Evolutionary conservation across 1,140 invertebrate genomes (phyloP), one percentile per base, ranked within the genome.

Genomic region (Cecropterus lyciades): DNA sequence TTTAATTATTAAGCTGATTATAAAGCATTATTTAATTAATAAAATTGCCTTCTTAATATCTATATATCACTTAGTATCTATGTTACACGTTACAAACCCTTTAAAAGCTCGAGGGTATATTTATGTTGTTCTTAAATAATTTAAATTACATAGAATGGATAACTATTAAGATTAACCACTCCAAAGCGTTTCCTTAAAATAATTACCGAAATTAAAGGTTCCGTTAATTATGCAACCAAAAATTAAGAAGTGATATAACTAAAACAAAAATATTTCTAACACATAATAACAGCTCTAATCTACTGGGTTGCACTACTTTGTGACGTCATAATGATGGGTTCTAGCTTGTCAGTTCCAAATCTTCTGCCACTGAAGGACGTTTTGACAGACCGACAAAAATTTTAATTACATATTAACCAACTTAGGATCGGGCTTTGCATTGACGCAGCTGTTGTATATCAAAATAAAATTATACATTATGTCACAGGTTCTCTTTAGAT

Each of bases 371-470:
- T 73, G 83, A 76, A 71, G 65, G 81, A 88, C 85, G 77, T 83
- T 85, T 88, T 85, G 85, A 88, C 77, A 75, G 84, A 84, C 80
- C 66, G 73, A 83, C 72, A 70, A 77, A 75, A 81, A 77, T 78
- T 83, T 83, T 89, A 84, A 87, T 89, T 85, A 78, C 67, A 82
- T 74, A 74, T 1, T 9, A 43, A 6, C 10, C 7, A 43, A 0
- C n/a, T n/a, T 2, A 43, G n/a, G 40, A 43, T 14, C 10, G 11
- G 37, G 59, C 46, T 30, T 52, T 15, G 53, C 55, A 27, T n/a
- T 67, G 37, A 40, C 51, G 24, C 52, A 45, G 42, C 53, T 60
- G 62, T 48, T 69, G 51, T 24, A 20, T 53, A 14, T 65, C 30
- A 45, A 20, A 64, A 52, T 9, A 30, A 30, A 52, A 52, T 52